Percentiles rank a stretch among this genome's conserved stretches.
Evolutionary conservation across 2,888 invertebrate genomes (phyloP).

Genomic region (Brachypalpus laphriformis): DNA sequence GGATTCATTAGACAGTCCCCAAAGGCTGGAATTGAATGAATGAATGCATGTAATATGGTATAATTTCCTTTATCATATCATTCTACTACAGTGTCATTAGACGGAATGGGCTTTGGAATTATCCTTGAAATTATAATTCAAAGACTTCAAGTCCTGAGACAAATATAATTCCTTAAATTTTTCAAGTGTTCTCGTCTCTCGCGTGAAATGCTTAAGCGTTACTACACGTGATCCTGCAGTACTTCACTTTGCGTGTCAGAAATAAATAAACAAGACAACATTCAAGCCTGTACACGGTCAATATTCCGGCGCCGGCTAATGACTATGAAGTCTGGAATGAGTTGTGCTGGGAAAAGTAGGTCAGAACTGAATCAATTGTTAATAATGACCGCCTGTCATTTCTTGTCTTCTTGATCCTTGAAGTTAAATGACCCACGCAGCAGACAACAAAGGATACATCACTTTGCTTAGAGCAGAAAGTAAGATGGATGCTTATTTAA

Average conservation of each 20-base stretch:
- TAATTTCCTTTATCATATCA: neutral
- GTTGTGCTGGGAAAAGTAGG: slow-evolving; percentile 17
- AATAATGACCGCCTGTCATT: neutral
- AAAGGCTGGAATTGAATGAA: neutral
- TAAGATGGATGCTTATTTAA: neutral
- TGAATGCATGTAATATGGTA: neutral
- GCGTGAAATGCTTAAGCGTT: neutral
- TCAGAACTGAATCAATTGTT: slow-evolving; percentile 27
- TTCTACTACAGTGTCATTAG: neutral
- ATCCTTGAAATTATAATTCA: neutral
- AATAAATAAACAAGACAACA: neutral
- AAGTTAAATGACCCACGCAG: slow-evolving; percentile 3
- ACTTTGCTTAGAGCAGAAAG: neutral
- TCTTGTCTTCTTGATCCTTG: neutral
- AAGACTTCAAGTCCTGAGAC: neutral
- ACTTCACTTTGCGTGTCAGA: neutral
- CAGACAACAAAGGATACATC: neutral
- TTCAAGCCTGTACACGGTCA: slow-evolving; percentile 2
- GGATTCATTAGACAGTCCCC: neutral
- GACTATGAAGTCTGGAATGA: slow-evolving; percentile 7
- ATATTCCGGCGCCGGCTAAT: slow-evolving; percentile 24
- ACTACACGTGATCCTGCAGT: neutral
- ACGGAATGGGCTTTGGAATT: neutral
- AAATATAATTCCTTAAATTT: neutral
- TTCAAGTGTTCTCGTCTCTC: neutral